phyloP scores from a whole-genome alignment of 2,797 vertebrate species.

The Hephaestus fuliginosus region DNA sequence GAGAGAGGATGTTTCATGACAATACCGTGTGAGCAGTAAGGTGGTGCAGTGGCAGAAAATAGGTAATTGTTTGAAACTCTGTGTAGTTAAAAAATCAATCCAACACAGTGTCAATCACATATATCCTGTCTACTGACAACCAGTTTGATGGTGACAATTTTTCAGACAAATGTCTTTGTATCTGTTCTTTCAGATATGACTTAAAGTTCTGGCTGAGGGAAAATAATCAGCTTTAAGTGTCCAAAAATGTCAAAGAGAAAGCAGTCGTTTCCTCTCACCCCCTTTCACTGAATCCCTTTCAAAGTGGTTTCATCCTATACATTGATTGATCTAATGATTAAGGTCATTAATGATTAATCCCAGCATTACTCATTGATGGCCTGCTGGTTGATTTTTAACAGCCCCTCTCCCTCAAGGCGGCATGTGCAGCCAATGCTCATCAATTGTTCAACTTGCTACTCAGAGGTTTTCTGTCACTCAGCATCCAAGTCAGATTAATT shows the following conservation, averaged over 20 bases:
- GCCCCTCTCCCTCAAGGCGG: background rate
- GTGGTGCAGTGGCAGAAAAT: conserved; percentile 5
- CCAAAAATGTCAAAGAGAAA: no score
- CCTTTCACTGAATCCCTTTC: no score
- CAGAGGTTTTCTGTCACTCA: background rate
- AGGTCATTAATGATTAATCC: no score
- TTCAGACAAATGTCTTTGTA: no score
- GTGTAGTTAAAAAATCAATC: background rate
- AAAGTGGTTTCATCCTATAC: background rate
- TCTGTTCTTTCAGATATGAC: background rate
- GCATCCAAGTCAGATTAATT: background rate
- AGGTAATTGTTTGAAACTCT: background rate
- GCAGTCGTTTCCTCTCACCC: no score
- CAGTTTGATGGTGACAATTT: no score
- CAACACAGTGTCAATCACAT: background rate
- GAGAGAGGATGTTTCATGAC: conserved; percentile 28
- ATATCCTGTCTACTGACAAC: background rate
- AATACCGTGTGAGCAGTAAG: background rate
- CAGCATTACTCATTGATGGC: no score
- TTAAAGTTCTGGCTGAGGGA: background rate
- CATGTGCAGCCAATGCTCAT: background rate
- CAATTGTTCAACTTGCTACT: background rate
- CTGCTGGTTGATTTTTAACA: background rate
- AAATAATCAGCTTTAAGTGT: no score
- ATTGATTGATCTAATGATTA: background rate